These are phyloP conservation scores for Sarcoramphus papa DNA, from an alignment of 2,797 vertebrate species.

Conservation along the genomic window DNA sequence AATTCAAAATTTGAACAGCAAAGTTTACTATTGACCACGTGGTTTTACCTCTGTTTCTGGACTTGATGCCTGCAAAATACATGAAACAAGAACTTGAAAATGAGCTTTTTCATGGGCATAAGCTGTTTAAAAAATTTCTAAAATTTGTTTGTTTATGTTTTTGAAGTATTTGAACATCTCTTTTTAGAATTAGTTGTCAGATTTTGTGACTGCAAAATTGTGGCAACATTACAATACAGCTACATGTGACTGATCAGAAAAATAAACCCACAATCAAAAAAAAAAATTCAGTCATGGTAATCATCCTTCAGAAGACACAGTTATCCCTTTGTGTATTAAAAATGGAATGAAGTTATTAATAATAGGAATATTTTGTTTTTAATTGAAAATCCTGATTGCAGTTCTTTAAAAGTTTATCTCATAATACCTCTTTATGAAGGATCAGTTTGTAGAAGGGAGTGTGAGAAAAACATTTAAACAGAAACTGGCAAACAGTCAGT, in stretches of 20 bases:
- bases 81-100: not conserved
- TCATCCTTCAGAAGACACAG: not conserved
- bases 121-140: not conserved
- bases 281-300: not conserved
- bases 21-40: not conserved
- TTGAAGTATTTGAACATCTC: not conserved
- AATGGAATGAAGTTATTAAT: not conserved
- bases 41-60: not conserved
- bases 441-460: slow-evolving; percentile 6
- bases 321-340: not conserved
- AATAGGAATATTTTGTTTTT: not conserved
- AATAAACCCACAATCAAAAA: not conserved
- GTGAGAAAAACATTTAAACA: slow-evolving; percentile 43
- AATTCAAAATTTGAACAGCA: not conserved
- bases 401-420: not conserved
- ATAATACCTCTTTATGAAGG: slow-evolving; percentile 13
- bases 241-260: not conserved
- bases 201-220: not conserved
- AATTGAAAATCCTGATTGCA: not conserved
- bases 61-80: not conserved
- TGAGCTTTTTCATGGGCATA: not conserved
- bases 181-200: not conserved
- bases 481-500: slow-evolving; percentile 18
- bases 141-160: not conserved
- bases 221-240: not conserved